Conservation (phyloP, 2,797 vertebrate genomes). For the Podargus strigoides region DNA sequence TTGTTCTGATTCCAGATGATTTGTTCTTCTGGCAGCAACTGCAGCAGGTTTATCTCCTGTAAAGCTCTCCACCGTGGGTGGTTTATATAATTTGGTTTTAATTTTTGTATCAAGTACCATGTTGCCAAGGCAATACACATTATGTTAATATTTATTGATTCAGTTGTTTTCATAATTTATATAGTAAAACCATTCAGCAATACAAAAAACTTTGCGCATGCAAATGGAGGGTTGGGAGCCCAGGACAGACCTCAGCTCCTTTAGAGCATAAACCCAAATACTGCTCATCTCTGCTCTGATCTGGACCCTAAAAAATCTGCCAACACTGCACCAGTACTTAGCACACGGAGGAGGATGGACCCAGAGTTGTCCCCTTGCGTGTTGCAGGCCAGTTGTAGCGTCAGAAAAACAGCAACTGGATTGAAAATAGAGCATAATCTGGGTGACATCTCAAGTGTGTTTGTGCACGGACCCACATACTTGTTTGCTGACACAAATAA, state of each 20-base stretch:
- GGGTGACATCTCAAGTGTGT: constrained; percentile 31
- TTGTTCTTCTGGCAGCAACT: not conserved
- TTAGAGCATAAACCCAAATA: not conserved
- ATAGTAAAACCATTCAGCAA: not conserved
- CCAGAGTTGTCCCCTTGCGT: not conserved
- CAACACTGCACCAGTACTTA: not conserved
- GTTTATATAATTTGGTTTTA: constrained; percentile 62
- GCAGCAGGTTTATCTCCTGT: constrained; percentile 30
- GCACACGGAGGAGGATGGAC: not conserved
- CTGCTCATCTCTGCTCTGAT: not conserved
- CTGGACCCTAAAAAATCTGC: not conserved
- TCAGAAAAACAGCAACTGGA: not conserved
- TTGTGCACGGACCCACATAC: not conserved
- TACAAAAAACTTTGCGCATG: not conserved
- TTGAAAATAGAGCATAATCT: constrained; percentile 7
- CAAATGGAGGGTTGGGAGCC: not conserved
- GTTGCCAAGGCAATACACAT: constrained; percentile 61
- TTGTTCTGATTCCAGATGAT: constrained; percentile 45
- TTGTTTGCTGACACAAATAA: constrained; percentile 43
- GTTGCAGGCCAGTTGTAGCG: not conserved
- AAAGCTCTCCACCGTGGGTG: constrained; percentile 14
- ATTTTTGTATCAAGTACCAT: constrained; percentile 49
- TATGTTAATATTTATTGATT: constrained; percentile 66
- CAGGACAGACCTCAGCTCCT: not conserved
- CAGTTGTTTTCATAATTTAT: constrained; percentile 29